Percentiles rank a stretch among this genome's conserved stretches.
Conservation (phyloP, 2,888 invertebrate species). For the Drosophila nr. perissopoda region DNA sequence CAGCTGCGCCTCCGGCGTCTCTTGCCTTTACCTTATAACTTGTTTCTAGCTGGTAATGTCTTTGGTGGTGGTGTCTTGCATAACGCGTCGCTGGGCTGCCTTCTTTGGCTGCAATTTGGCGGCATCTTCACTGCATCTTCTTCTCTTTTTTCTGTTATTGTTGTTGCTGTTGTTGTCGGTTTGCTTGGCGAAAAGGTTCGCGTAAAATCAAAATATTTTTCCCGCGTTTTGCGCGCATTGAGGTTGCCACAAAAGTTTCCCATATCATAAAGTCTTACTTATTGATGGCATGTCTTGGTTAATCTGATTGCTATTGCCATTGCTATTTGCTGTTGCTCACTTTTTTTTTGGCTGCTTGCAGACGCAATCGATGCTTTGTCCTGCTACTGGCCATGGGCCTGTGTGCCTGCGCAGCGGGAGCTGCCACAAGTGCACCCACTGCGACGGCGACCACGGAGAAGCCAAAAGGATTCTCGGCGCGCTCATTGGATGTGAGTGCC, state of each 20-base stretch:
- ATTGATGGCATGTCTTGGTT: conserved; percentile 72
- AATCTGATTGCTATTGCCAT: conserved; percentile 61
- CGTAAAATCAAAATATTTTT: conserved; percentile 70
- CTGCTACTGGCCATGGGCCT: conserved; percentile 73
- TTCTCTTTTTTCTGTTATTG: conserved; percentile 18
- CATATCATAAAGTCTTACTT: conserved; percentile 81
- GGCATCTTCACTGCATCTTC: conserved; percentile 65
- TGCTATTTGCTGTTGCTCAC: conserved; percentile 30
- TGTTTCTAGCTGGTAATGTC: conserved; percentile 63
- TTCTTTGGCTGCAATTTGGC: conserved; percentile 77
- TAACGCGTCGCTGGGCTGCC: conserved; percentile 74
- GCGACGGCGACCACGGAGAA: conserved; percentile 79
- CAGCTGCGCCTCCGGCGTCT: conserved; percentile 56
- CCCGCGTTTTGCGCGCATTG: conserved; percentile 74
- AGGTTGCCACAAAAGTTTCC: conserved; percentile 77
- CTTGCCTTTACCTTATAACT: conserved; percentile 68
- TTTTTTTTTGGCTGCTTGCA: conserved; percentile 53
- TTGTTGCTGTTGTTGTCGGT: conserved; percentile 30
- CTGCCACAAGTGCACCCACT: conserved; percentile 65
- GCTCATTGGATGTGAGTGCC: conserved; percentile 76
- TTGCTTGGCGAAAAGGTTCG: conserved; percentile 60
- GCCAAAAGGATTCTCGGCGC: conserved; percentile 82
- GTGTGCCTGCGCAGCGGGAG: conserved; percentile 67
- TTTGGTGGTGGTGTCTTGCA: conserved; percentile 58
- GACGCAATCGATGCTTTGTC: conserved; percentile 63